phyloP scores from a whole-genome alignment of 2,113 vertebrate species.

The Amazona guildingii region DNA sequence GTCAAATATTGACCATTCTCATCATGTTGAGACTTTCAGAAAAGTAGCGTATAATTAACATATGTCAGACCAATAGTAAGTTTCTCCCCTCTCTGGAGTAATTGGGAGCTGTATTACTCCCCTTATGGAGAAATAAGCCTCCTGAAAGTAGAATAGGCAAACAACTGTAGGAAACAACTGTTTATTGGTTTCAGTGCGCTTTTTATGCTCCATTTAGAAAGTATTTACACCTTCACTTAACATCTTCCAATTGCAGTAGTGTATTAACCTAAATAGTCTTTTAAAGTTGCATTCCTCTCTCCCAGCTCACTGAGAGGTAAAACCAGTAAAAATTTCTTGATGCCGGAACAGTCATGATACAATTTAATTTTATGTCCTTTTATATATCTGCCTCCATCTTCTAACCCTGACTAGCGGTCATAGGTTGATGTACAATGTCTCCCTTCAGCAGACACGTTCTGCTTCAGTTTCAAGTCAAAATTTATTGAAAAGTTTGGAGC shows the following conservation, averaged over 20 bases:
- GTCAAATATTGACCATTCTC: neutral
- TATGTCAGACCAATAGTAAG: neutral
- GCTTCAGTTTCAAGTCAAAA: neutral
- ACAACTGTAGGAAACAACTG: neutral
- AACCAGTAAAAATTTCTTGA: neutral
- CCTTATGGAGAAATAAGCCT: neutral
- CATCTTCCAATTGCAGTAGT: neutral
- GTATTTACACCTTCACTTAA: neutral
- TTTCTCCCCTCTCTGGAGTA: neutral
- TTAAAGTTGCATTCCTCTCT: neutral
- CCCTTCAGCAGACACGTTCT: neutral
- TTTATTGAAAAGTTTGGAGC: neutral
- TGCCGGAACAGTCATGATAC: neutral
- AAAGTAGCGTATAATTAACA: neutral
- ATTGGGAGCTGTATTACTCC: neutral
- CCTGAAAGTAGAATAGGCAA: neutral
- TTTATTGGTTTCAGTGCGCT: neutral
- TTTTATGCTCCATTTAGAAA: neutral
- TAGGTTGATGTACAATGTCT: neutral
- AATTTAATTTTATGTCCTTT: neutral
- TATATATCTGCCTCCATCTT: neutral
- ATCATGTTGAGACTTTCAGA: neutral
- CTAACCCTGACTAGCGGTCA: neutral
- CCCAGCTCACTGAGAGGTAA: neutral
- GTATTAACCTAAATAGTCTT: neutral